Evolutionary conservation across 2,113 vertebrate species (phyloP), one percentile per base, ranked within the genome.

Genomic region (Salvator merianae): DNA sequence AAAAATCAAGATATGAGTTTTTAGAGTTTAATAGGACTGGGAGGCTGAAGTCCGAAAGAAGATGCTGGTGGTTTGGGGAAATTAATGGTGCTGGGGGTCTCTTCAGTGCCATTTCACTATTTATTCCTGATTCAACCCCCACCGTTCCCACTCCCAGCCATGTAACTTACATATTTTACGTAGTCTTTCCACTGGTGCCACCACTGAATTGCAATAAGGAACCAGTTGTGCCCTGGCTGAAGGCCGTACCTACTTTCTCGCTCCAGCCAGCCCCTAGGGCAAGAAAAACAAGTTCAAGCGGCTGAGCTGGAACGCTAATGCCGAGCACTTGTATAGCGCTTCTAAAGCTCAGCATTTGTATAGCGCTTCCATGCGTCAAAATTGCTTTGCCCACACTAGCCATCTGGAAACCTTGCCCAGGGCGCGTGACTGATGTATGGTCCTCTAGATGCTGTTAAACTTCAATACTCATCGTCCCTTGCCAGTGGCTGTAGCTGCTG

Each of bases 101-200:
- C 20, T 24, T 53, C n/a, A 38, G 59, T 78, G 90, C 18, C 68
- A 69, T 69, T 12, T 90, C 16, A 53, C n/a, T 80, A 20, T 66
- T 75, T 69, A 7, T 40, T 82, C 55, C 0, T 90, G 71, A 32
- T 82, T 82, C 83, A 73, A 65, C 82, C 55, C 30, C n/a, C 78
- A 40, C 32, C 24, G 50, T 13, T 0, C 4, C 70, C 3, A 82
- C 22, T 24, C 18, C 47, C 30, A 24, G 0, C n/a, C 24, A 12
- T 20, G 38, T n/a, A 90, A 98, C 98, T 98, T 93, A 99, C 99
- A 14, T 99, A 99, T 99, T 97, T 98, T 84, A 98, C 98, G 73
- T 99, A 99, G 88, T 99, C 98, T 89, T 98, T 99, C 99, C 99
- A 99, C 86, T 98, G 97, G 73, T 99, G 97, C 99, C 99, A 99